Evolutionary conservation across 2,797 vertebrate genomes (phyloP).

Genomic region (Takifugu ocellatus): DNA sequence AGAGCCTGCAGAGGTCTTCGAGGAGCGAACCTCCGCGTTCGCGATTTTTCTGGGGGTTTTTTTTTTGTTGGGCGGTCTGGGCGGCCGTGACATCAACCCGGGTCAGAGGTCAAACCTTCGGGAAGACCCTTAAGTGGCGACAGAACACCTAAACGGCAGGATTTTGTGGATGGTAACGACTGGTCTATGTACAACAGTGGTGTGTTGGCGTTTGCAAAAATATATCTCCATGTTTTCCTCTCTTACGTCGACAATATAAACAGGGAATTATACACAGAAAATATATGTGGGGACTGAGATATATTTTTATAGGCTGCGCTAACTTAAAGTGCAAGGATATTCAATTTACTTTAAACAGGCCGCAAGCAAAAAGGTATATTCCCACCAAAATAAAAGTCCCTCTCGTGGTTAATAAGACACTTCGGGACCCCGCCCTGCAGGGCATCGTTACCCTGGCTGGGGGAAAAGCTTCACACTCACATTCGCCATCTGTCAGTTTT

Average conservation of each 20-base stretch:
- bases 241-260: constrained; percentile 64
- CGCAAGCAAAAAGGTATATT: constrained; percentile 62
- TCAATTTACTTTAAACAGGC: constrained; percentile 51
- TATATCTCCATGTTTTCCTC: constrained; percentile 62
- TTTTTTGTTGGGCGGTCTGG: constrained; percentile 58
- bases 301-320: constrained; percentile 46
- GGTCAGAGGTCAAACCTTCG: constrained; percentile 39
- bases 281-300: constrained; percentile 45
- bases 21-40: not conserved
- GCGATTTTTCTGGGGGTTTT: not conserved
- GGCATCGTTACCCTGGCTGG: constrained; percentile 25
- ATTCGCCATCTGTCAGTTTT: constrained; percentile 12
- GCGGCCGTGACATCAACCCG: constrained; percentile 61
- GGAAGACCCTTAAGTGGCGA: constrained; percentile 50
- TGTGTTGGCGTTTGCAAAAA: constrained; percentile 64
- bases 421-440: constrained; percentile 64
- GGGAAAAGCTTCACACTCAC: constrained; percentile 27
- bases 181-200: constrained; percentile 36
- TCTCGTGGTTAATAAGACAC: constrained; percentile 10
- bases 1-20: no score
- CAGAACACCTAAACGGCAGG: constrained; percentile 34
- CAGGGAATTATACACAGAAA: constrained; percentile 56
- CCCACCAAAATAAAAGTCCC: constrained; percentile 28
- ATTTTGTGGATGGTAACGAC: constrained; percentile 13
- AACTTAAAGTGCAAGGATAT: constrained; percentile 72